These are phyloP conservation scores for Maconellicoccus hirsutus DNA, from an alignment of 1,140 invertebrate species.

Conservation along the genomic window DNA sequence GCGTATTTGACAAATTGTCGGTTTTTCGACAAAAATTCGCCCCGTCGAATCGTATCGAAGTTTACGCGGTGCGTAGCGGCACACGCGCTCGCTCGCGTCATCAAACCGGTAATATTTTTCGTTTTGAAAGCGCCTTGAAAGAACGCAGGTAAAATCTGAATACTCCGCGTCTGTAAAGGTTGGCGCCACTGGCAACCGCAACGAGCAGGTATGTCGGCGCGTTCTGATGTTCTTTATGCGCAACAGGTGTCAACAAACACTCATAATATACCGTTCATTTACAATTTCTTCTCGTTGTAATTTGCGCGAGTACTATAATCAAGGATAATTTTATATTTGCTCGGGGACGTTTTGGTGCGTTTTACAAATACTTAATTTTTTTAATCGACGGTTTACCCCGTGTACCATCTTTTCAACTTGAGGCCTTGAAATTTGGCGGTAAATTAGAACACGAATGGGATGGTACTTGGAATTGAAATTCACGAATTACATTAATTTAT, in stretches of 20 bases:
- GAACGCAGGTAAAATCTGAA: neutral
- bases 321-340: neutral
- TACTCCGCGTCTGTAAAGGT: neutral
- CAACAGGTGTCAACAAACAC: slow-evolving; percentile 7
- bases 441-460: neutral
- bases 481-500: neutral
- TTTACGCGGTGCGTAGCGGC: too few species aligned
- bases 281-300: slow-evolving; percentile 4
- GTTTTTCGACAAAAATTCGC: too few species aligned
- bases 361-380: neutral
- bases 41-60: too few species aligned
- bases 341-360: neutral
- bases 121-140: neutral
- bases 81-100: neutral
- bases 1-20: neutral
- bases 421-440: neutral
- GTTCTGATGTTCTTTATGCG: neutral
- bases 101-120: neutral
- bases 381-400: neutral
- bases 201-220: neutral
- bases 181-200: neutral
- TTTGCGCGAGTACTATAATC: slow-evolving; percentile 3
- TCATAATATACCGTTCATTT: slow-evolving; percentile 9
- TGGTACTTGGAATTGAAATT: neutral
- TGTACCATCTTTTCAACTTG: neutral